Base-by-base conservation (phyloP, 2,797 vertebrate species). In the Molossus molossus region DNA sequence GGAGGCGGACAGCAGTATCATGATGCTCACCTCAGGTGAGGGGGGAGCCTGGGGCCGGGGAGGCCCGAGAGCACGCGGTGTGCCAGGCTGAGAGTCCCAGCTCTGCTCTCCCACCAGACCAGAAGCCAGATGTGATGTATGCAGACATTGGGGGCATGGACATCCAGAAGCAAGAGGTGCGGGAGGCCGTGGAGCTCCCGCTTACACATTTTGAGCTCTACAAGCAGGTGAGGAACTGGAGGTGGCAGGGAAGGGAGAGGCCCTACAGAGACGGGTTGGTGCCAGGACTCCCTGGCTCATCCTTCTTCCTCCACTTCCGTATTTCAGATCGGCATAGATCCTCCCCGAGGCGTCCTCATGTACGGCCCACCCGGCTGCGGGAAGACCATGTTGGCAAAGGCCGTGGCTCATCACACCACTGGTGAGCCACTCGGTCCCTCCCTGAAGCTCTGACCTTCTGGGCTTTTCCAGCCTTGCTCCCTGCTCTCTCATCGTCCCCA, bases 121-220 rank as follows among this genome's bases (percentile, higher is more conserved):
- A 99, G 98, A 99, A 99, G 98, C 99, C 99, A 0, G 99, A 99
- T 11, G 99, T 99, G 96, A 99, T 99, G 98, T 99, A 99, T 7
- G 99, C 99, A 0, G 99, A 99, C 97, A 99, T 99, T 0, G 99
- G 99, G 2, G 99, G 99, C 29, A 99, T 99, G 99, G 99, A 99
- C 98, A 99, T 99, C 97, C 99, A 99, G 98, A 99, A 99, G 97
- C 99, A 99, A 98, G 99, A 99, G 98, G 99, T 99, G 73, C 98
- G 99, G 64, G 99, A 99, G 97, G 99, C 99, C 0, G 99, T 99
- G 94, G 99, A 99, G 97, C 98, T 99, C 87, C 99, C 99, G 0
- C 99, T 99, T n/a, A 99, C 99, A 18, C 99, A 99, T 98, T 99
- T 99, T 21, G 99, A 99, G 97, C 99, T 99, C 91, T 99, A 99